Conservation (phyloP, 2,113 vertebrate species). For the Calypte anna region DNA sequence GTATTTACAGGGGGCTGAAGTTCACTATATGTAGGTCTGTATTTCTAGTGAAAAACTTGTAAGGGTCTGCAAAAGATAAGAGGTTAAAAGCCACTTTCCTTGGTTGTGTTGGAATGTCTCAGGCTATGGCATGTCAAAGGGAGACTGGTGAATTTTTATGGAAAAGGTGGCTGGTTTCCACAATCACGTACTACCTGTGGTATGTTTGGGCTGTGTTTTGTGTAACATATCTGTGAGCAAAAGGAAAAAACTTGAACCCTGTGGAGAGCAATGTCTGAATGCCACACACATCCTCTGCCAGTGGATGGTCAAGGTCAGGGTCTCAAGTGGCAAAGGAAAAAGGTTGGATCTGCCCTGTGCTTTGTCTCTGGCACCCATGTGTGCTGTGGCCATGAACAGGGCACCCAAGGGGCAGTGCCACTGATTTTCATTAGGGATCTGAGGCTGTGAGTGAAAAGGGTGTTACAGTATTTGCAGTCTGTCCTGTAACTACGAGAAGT, state of each 20-base stretch:
- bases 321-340: background rate
- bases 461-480: background rate
- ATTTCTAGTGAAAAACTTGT: background rate
- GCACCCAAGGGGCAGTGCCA: background rate
- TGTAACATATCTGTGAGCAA: background rate
- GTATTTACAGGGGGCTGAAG: background rate
- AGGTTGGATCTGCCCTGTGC: background rate
- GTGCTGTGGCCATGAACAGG: background rate
- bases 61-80: background rate
- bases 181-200: background rate
- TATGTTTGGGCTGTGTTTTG: background rate
- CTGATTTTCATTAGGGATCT: background rate
- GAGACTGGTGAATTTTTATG: background rate
- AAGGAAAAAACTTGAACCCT: background rate
- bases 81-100: background rate
- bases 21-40: background rate
- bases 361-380: background rate
- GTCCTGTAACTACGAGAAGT: background rate
- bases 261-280: background rate
- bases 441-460: background rate
- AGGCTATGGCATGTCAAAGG: background rate
- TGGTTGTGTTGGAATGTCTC: background rate
- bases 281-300: background rate
- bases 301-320: background rate
- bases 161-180: background rate